phyloP scores from a whole-genome alignment of 2,797 vertebrate genomes.

The Sarcoramphus papa region DNA sequence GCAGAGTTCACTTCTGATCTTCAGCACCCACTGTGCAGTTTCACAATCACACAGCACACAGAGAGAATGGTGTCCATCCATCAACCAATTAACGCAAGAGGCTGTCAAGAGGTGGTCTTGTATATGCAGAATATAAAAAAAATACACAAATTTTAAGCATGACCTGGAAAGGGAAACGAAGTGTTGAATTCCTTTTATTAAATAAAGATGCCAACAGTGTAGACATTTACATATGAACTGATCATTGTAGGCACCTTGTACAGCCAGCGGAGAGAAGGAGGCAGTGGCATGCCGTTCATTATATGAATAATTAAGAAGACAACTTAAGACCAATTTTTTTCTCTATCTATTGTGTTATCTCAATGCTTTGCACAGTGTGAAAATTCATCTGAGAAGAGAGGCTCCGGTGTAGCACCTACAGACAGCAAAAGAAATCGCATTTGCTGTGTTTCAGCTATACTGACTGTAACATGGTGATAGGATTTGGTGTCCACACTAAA shows the following conservation, averaged over 20 bases:
- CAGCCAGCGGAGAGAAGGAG: background rate
- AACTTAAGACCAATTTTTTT: background rate
- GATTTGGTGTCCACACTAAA: background rate
- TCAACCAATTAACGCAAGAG: conserved; percentile 44
- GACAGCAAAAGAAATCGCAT: background rate
- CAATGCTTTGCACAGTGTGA: background rate
- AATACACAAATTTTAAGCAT: background rate
- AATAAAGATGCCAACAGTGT: background rate
- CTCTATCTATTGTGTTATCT: background rate
- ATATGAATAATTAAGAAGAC: background rate
- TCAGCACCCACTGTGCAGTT: conserved; percentile 34
- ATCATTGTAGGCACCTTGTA: background rate
- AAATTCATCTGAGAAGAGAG: background rate
- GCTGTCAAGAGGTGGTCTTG: background rate
- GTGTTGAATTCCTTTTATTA: background rate
- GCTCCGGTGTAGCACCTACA: background rate
- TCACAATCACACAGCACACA: conserved; percentile 47
- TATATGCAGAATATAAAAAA: background rate
- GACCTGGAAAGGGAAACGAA: background rate
- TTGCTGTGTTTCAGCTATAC: background rate
- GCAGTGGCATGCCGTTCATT: background rate
- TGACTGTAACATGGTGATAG: background rate
- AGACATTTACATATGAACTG: background rate
- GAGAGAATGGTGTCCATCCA: conserved; percentile 29
- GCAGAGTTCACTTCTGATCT: conserved; percentile 29